Percentiles rank a stretch among this genome's conserved stretches.
Conservation (phyloP, 2,888 invertebrate species). For the Homarus gammarus region DNA sequence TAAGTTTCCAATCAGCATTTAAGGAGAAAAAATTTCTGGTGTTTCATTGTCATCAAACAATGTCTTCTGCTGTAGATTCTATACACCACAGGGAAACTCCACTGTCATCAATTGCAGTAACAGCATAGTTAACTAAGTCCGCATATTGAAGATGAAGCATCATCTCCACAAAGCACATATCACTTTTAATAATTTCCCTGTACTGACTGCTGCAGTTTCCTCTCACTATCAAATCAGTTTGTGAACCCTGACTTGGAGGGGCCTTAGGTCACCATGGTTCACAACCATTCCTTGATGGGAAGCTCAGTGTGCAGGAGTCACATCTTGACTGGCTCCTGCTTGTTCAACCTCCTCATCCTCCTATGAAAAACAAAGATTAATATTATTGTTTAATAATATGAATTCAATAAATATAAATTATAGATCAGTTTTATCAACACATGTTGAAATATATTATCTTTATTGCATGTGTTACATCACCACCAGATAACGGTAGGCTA, state of each 20-base stretch:
- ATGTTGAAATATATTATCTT: too few species aligned
- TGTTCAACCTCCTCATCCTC: slow-evolving; percentile 40
- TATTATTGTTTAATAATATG: too few species aligned
- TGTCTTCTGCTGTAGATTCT: slow-evolving; percentile 5
- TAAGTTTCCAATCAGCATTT: slow-evolving; percentile 3
- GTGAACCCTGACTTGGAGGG: slow-evolving; percentile 26
- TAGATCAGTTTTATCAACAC: too few species aligned
- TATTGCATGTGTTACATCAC: too few species aligned
- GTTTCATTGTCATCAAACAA: background rate
- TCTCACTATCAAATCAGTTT: slow-evolving; percentile 17
- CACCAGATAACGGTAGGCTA: too few species aligned
- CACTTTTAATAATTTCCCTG: background rate
- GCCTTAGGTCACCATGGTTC: background rate
- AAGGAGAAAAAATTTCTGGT: slow-evolving; percentile 7
- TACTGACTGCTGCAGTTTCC: background rate
- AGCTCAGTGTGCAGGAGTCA: slow-evolving; percentile 42
- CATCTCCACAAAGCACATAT: slow-evolving; percentile 26
- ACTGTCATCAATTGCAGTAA: slow-evolving; percentile 19
- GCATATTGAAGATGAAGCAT: slow-evolving; percentile 18
- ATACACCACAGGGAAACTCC: slow-evolving; percentile 2
- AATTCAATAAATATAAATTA: too few species aligned
- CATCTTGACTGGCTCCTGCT: slow-evolving; percentile 23
- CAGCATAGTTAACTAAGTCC: slow-evolving; percentile 12
- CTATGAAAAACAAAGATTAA: background rate
- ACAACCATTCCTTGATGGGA: slow-evolving; percentile 5